Evolutionary conservation across 2,888 invertebrate species (phyloP).

Genomic region (Balanococcus diminutus): DNA sequence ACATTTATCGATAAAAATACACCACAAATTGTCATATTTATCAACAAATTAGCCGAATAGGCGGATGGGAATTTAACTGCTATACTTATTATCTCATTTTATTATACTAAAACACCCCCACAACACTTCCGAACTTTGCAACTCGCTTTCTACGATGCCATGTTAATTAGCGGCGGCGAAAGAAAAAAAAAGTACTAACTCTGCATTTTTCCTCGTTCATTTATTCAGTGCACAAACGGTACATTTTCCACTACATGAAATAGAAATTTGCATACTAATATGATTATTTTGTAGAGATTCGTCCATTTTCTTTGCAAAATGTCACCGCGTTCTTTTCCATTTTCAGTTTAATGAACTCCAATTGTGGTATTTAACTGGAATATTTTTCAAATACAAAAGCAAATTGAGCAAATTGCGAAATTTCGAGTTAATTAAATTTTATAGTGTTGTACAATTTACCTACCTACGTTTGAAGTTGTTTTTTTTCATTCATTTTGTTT

Average conservation of each 20-base stretch:
- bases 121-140: neutral
- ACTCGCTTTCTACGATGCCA: neutral
- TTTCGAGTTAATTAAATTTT: neutral
- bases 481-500: too few relatives aligned
- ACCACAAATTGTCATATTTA: too few relatives aligned
- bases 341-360: neutral
- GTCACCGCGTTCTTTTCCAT: neutral
- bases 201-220: neutral
- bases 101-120: neutral
- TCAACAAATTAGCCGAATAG: too few relatives aligned
- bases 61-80: too few relatives aligned
- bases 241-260: neutral
- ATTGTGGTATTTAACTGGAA: neutral
- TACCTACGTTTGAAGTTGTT: neutral
- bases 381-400: neutral
- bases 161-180: neutral
- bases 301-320: neutral
- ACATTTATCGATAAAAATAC: too few relatives aligned
- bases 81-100: neutral
- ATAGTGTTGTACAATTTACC: neutral
- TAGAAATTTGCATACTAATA: neutral
- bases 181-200: neutral
- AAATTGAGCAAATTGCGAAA: neutral
- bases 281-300: neutral
- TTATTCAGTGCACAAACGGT: neutral